phyloP scores from a whole-genome alignment of 2,888 invertebrate species.

The Halocaridina rubra region DNA sequence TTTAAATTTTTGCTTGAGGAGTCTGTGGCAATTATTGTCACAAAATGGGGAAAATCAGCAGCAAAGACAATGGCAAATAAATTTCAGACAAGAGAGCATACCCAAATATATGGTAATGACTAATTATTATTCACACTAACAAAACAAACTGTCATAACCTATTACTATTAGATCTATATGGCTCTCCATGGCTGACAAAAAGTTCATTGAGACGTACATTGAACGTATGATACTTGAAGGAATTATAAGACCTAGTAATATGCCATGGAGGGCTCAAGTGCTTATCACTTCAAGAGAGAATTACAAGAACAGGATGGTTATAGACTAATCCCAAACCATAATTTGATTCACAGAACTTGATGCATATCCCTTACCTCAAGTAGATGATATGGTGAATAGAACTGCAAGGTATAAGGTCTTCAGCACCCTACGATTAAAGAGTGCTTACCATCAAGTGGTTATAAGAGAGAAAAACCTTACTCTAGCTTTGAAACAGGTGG shows the following conservation, averaged over 20 bases:
- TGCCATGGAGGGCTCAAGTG: constrained; percentile 33
- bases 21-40: too few relatives aligned
- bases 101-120: too few relatives aligned
- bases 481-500: constrained; percentile 50
- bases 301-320: background rate
- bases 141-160: too few relatives aligned
- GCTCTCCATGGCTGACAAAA: too few relatives aligned
- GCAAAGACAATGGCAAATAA: too few relatives aligned
- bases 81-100: too few relatives aligned
- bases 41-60: too few relatives aligned
- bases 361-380: constrained; percentile 40
- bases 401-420: constrained; percentile 43
- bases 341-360: constrained; percentile 6
- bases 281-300: background rate
- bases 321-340: constrained; percentile 25
- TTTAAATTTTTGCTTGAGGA: too few relatives aligned
- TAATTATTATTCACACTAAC: too few relatives aligned
- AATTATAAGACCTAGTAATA: background rate
- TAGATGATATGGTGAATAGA: constrained; percentile 13
- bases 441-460: constrained; percentile 52
- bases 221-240: too few relatives aligned
- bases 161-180: too few relatives aligned
- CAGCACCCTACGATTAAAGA: constrained; percentile 48
- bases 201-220: too few relatives aligned
- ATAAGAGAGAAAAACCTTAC: constrained; percentile 29